A percentile compares a stretch with the other conserved stretches of the same genome.
Evolutionary conservation across 2,888 invertebrate genomes (phyloP).

Genomic region (Brachyopa scutellaris): DNA sequence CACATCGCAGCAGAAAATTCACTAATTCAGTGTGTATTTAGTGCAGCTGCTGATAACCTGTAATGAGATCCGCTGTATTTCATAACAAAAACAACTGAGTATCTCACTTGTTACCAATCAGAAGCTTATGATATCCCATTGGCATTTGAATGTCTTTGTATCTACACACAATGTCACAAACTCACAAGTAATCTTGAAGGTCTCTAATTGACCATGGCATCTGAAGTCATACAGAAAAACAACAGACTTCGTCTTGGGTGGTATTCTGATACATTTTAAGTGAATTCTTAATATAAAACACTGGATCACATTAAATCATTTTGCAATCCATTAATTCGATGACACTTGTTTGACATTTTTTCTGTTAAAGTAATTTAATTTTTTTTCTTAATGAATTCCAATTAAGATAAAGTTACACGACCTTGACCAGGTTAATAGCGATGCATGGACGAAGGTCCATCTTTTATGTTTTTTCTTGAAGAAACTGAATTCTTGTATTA

Average conservation of each 20-base stretch:
- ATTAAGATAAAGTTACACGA: slow-evolving; percentile 10
- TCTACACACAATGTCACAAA: too few relatives aligned
- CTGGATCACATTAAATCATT: slow-evolving; percentile 40
- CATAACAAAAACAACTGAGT: too few relatives aligned
- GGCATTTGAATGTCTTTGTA: slow-evolving; percentile 29
- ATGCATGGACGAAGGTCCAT: slow-evolving; percentile 32
- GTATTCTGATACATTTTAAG: too few relatives aligned
- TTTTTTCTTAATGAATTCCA: not conserved
- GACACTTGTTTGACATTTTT: slow-evolving; percentile 26
- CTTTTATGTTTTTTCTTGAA: too few relatives aligned
- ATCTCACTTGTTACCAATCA: too few relatives aligned
- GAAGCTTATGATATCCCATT: slow-evolving; percentile 14
- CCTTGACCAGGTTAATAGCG: too few relatives aligned
- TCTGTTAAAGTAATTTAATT: not conserved
- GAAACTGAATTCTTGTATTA: too few relatives aligned
- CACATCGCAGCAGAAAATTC: too few relatives aligned
- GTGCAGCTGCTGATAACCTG: too few relatives aligned
- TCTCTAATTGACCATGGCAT: slow-evolving; percentile 15
- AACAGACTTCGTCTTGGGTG: not conserved
- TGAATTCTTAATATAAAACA: slow-evolving; percentile 44
- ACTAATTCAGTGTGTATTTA: too few relatives aligned
- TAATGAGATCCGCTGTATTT: too few relatives aligned
- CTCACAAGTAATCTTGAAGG: slow-evolving; percentile 16
- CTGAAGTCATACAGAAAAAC: slow-evolving; percentile 31
- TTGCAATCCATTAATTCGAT: slow-evolving; percentile 32